Evolutionary conservation across 2,888 invertebrate species (phyloP), one percentile per base, ranked within the genome.

Genomic region (Mongoloraphidia duomilia): DNA sequence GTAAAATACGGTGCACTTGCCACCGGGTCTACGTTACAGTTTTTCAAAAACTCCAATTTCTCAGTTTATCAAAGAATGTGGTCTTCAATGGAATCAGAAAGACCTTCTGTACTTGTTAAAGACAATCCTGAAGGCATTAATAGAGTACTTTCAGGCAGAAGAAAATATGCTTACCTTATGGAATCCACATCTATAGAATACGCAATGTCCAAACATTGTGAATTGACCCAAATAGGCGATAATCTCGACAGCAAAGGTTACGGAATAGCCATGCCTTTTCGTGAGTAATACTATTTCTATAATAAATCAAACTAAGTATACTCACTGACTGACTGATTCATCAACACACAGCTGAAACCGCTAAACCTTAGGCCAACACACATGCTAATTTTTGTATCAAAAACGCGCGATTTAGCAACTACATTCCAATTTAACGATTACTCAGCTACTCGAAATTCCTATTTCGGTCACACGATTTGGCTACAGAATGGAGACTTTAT

Each of bases 111-210:
- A 0, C 93, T 92, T 65, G 80, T 84, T 9, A 77, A 75, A 51
- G 82, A 76, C 60, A 95, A 93, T 63, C 79, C 80, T 41, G 89
- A 91, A 60, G 96, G 95, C 0, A 82, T 92, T 1, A 85, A 90
- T 11, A 74, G 89, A 51, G 95, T 95, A 0, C 60, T 78, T 47
- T 83, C 80, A 65, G 81, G 79, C 40, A 86, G 86, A 64, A 76
- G 84, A 46, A 75, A 74, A 48, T 98, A 93, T 65, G 97, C 97
- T 3, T 97, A 86, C 65, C 73, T 98, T 42, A 95, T 96, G 91
- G 97, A 97, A 71, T 94, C 93, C 8, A 87, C 93, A 0, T 84
- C 86, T 1, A 84, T 97, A 54, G 96, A 98, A 66, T 98, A 95
- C 67, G 84, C 84, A 59, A 76, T 87, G 54, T 86, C 91, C 65